Conservation (phyloP, 2,113 vertebrate genomes). For the Vulpes ferrilata region DNA sequence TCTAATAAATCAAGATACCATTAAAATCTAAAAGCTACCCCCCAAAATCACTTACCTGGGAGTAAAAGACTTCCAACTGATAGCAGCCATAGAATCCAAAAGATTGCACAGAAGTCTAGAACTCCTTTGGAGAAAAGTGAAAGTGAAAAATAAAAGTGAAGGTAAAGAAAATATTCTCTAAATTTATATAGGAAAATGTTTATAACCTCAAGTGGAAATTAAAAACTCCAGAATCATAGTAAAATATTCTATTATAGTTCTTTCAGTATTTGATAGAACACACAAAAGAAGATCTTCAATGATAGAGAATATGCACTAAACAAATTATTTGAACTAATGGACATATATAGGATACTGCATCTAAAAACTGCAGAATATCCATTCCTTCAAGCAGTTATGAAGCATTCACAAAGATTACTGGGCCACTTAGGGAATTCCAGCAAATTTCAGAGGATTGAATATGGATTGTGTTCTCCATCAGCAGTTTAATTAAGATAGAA, state of each 20-base stretch:
- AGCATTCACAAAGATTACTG: not conserved
- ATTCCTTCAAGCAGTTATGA: not conserved
- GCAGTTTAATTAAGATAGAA: not conserved
- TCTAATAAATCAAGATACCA: not conserved
- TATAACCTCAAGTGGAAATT: not conserved
- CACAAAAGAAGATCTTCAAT: not conserved
- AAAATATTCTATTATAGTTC: not conserved
- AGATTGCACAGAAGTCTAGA: not conserved
- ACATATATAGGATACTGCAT: not conserved
- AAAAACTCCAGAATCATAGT: not conserved
- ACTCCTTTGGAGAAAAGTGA: not conserved
- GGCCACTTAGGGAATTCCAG: not conserved
- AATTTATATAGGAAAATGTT: not conserved
- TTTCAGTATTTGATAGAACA: not conserved
- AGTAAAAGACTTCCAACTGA: not conserved
- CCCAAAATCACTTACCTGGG: not conserved
- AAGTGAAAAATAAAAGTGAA: conserved; percentile 6
- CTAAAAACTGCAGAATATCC: not conserved
- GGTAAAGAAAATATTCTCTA: not conserved
- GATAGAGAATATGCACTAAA: not conserved
- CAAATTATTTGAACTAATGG: not conserved
- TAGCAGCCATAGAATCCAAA: not conserved
- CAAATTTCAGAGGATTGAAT: not conserved
- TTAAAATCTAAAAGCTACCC: conserved; percentile 23
- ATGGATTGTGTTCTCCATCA: not conserved